These are phyloP conservation scores for Gambelia wislizenii DNA, from an alignment of 2,797 vertebrate species.

Conservation along the genomic window DNA sequence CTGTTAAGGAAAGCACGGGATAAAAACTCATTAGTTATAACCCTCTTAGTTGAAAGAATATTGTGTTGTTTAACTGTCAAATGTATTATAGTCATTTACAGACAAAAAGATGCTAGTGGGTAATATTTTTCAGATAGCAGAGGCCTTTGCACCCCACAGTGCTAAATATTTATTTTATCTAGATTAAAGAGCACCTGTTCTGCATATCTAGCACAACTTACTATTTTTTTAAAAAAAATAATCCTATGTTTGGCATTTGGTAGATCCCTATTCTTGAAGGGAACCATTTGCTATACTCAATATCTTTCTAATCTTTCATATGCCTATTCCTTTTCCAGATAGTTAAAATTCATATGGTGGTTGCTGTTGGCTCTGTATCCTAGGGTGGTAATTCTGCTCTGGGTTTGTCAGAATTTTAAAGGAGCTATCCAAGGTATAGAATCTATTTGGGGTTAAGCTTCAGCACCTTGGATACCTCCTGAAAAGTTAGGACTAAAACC, in stretches of 20 bases:
- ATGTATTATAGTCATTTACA: background rate
- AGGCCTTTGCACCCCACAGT: background rate
- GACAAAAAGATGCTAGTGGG: background rate
- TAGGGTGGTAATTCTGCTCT: too few species aligned
- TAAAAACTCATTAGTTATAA: constrained; percentile 40
- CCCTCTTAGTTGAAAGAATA: background rate
- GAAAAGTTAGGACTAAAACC: too few species aligned
- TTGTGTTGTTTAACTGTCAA: background rate
- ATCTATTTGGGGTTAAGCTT: too few species aligned
- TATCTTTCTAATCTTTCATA: background rate
- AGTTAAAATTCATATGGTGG: too few species aligned
- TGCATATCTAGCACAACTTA: background rate
- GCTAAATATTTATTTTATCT: background rate
- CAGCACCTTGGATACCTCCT: too few species aligned
- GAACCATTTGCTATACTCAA: background rate
- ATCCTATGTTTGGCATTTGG: background rate
- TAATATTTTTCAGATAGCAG: background rate
- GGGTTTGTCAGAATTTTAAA: too few species aligned
- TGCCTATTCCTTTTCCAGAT: background rate
- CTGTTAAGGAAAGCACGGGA: constrained; percentile 68
- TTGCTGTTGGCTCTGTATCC: too few species aligned
- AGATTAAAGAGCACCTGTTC: background rate
- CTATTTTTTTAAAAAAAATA: background rate
- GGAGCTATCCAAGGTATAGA: too few species aligned
- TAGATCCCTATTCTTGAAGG: background rate